A percentile compares a stretch with the other conserved stretches of the same genome.
phyloP scores from a whole-genome alignment of 2,113 vertebrate genomes.

The Zosterops lateralis region DNA sequence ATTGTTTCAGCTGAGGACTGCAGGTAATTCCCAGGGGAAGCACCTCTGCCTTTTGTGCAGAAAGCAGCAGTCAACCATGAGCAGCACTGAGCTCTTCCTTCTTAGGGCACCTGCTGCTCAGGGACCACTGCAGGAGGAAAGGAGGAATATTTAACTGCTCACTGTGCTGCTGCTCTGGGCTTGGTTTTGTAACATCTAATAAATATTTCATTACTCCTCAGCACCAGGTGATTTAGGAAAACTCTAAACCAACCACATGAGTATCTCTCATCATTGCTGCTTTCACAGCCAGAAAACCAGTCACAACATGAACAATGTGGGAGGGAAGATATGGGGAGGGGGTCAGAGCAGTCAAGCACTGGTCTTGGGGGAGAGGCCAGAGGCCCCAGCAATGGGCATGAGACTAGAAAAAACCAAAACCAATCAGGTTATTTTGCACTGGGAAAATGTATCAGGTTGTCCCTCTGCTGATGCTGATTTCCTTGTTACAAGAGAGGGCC shows the following conservation, averaged over 20 bases:
- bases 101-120: not conserved
- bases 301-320: accelerated
- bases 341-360: accelerated
- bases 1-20: not conserved
- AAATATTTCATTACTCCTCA: constrained; percentile 64
- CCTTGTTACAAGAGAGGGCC: accelerated
- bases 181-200: constrained; percentile 58
- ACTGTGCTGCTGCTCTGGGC: constrained; percentile 5
- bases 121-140: not conserved
- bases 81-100: not conserved
- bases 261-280: not conserved
- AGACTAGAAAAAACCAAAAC: not conserved
- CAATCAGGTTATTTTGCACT: not conserved
- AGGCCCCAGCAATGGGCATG: not conserved
- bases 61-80: not conserved
- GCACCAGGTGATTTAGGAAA: constrained; percentile 45
- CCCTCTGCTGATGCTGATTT: not conserved
- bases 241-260: constrained; percentile 6
- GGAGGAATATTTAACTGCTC: constrained; percentile 40
- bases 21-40: not conserved
- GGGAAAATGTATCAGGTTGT: not conserved
- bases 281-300: not conserved
- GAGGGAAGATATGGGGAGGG: not conserved
- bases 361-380: not conserved
- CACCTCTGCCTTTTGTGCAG: not conserved